Evolutionary conservation across 2,797 vertebrate species (phyloP).

Genomic region (Eptatretus atami): DNA sequence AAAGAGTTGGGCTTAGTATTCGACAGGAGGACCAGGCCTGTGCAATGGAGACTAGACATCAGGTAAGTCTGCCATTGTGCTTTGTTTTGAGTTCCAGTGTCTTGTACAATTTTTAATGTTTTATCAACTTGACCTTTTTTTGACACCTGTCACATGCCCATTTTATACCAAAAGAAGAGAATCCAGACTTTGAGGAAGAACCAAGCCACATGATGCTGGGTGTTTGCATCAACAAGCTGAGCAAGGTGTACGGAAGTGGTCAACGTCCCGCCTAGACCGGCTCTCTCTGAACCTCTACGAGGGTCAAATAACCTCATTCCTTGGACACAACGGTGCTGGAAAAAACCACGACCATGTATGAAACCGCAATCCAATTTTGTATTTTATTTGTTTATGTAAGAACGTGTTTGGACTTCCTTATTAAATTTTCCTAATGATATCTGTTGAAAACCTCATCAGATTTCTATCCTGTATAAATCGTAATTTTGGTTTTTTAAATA

Average conservation of each 20-base stretch:
- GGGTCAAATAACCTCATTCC: slow-evolving; percentile 79
- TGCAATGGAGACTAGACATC: slow-evolving; percentile 54
- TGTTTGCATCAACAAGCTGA: slow-evolving; percentile 77
- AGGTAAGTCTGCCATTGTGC: slow-evolving; percentile 18
- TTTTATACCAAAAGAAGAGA: slow-evolving; percentile 32
- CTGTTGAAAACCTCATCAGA: too few species aligned
- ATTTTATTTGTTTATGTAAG: too few species aligned
- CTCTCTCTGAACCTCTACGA: slow-evolving; percentile 77
- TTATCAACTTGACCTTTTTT: too few species aligned
- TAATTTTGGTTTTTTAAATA: too few species aligned
- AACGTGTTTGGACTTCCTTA: background rate
- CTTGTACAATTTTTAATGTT: too few species aligned
- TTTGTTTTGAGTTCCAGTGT: background rate
- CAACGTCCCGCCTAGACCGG: slow-evolving; percentile 62
- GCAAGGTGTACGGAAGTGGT: slow-evolving; percentile 75
- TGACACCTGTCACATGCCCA: too few species aligned
- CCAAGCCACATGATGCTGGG: slow-evolving; percentile 61
- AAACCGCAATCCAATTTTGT: background rate
- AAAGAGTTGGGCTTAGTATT: slow-evolving; percentile 38
- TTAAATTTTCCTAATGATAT: background rate
- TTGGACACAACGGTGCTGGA: slow-evolving; percentile 77
- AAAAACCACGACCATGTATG: slow-evolving; percentile 96
- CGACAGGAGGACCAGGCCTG: slow-evolving; percentile 93
- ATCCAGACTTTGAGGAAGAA: slow-evolving; percentile 65
- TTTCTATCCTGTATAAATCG: too few species aligned